Evolutionary conservation across 2,797 vertebrate genomes (phyloP).

Genomic region (Pangasius macronema): DNA sequence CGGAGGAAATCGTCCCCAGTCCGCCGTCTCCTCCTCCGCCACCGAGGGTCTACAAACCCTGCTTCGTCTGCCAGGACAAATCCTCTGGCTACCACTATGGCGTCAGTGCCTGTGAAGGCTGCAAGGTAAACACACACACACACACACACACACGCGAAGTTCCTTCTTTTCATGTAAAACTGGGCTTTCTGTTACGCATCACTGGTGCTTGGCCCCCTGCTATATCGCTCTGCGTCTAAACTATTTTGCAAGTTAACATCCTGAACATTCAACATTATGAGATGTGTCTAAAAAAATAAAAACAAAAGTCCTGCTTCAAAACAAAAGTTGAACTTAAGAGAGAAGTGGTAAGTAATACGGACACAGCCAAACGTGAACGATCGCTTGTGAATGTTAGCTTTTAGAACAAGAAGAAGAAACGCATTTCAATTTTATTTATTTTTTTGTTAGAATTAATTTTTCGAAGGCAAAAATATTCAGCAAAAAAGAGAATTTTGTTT

Average conservation of each 20-base stretch:
- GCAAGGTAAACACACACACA: slow-evolving; percentile 49
- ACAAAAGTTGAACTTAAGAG: background rate
- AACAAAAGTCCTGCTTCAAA: background rate
- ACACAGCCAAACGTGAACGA: background rate
- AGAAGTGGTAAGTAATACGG: background rate
- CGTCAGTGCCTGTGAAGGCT: slow-evolving; percentile 86
- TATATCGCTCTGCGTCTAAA: background rate
- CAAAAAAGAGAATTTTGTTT: background rate
- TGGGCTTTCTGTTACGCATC: background rate
- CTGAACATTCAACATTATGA: too few species aligned
- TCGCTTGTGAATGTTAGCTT: background rate
- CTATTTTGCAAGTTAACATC: too few species aligned
- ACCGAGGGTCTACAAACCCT: slow-evolving; percentile 87
- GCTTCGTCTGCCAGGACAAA: slow-evolving; percentile 88
- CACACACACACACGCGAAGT: background rate
- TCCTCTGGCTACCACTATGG: slow-evolving; percentile 89
- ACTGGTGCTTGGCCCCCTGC: background rate
- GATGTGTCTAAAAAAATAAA: too few species aligned
- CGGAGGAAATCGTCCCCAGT: slow-evolving; percentile 86
- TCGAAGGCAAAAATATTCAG: background rate
- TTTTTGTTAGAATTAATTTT: background rate
- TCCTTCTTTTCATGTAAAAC: background rate
- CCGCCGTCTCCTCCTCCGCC: slow-evolving; percentile 75
- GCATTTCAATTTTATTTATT: too few species aligned
- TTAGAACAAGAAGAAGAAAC: background rate